phyloP scores from a whole-genome alignment of 2,797 vertebrate species.

The Coranthus polyacanthus region DNA sequence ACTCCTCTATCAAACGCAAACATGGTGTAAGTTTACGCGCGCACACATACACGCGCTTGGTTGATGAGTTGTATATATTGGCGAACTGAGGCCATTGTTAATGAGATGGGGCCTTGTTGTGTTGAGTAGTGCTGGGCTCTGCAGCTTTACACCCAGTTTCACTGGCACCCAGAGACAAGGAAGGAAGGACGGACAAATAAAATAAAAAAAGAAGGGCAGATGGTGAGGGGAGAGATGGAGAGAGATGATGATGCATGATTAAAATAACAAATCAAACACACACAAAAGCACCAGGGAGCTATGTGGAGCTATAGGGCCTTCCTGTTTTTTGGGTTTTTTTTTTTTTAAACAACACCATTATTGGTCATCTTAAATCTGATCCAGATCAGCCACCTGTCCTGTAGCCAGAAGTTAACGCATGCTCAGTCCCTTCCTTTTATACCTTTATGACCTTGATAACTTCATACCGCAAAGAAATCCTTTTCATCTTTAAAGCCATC shows the following conservation, averaged over 20 bases:
- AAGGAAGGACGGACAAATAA: conserved; percentile 2
- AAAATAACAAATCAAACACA: background rate
- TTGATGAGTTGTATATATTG: conserved; percentile 71
- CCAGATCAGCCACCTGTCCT: no score
- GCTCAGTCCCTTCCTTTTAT: no score
- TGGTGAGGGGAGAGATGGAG: background rate
- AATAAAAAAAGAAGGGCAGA: background rate
- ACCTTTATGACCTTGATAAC: no score
- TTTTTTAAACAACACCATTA: no score
- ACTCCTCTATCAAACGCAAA: conserved; percentile 61
- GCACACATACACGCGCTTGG: conserved; percentile 5
- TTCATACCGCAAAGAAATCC: no score
- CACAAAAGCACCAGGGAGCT: background rate
- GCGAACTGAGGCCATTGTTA: conserved; percentile 66
- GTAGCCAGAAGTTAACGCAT: no score
- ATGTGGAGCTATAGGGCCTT: background rate
- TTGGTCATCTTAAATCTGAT: no score
- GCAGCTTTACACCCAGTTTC: conserved; percentile 48
- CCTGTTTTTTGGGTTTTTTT: no score
- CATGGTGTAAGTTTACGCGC: conserved; percentile 23
- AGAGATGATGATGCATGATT: conserved; percentile 8
- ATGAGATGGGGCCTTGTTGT: conserved; percentile 66
- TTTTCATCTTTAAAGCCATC: no score
- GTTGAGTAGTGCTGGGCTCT: conserved; percentile 54
- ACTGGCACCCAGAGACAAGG: conserved; percentile 10